Percentiles rank a stretch among this genome's conserved stretches.
These are phyloP conservation scores for Delphinus delphis DNA, from an alignment of 2,113 vertebrate species.

Conservation along the genomic window DNA sequence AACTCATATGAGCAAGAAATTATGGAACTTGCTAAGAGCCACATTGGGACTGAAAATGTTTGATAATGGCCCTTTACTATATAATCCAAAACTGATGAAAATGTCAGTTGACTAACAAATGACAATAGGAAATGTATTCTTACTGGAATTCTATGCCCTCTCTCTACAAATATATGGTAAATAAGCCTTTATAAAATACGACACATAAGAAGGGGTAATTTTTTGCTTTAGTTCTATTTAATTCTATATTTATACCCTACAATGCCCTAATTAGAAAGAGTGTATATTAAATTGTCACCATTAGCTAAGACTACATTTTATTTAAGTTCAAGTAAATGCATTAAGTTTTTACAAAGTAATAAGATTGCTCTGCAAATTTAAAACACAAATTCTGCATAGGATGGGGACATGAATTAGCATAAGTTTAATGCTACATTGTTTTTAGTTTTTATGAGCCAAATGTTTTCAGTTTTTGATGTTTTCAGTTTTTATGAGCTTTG, in stretches of 20 bases:
- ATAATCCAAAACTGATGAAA: not conserved
- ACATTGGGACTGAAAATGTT: not conserved
- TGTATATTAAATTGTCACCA: not conserved
- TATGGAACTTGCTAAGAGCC: not conserved
- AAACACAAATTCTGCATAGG: not conserved
- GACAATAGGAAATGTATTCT: not conserved
- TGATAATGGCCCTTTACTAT: not conserved
- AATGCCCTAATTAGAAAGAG: not conserved
- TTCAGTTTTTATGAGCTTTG: not conserved
- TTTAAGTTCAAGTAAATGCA: slow-evolving; percentile 32
- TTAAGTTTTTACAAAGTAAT: slow-evolving; percentile 1
- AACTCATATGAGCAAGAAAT: not conserved
- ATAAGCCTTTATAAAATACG: not conserved
- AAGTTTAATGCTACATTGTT: not conserved
- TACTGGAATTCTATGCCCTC: not conserved
- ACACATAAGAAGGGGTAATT: not conserved
- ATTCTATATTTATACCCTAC: not conserved
- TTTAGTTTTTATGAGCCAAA: slow-evolving; percentile 12
- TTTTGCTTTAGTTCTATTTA: slow-evolving; percentile 22
- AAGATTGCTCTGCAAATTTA: not conserved
- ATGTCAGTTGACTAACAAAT: not conserved
- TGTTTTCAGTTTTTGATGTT: not conserved
- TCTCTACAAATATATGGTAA: not conserved
- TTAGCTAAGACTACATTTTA: slow-evolving; percentile 41
- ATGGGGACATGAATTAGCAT: not conserved